A percentile compares a stretch with the other conserved stretches of the same genome.
phyloP scores from a whole-genome alignment of 2,113 vertebrate species.

The Sylvietta virens region DNA sequence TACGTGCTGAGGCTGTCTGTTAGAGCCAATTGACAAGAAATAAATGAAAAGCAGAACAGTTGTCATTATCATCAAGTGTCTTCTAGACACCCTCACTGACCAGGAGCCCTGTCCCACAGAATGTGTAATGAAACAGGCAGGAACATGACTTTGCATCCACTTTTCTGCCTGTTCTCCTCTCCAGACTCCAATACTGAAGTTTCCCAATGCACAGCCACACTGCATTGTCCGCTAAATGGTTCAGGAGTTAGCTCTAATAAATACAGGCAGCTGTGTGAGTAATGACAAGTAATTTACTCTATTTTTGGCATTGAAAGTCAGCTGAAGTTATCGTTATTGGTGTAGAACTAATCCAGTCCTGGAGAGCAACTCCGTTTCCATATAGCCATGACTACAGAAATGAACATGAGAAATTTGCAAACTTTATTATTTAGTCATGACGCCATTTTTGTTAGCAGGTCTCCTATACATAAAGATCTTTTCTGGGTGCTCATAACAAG shows the following conservation, averaged over 20 bases:
- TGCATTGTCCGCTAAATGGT: neutral
- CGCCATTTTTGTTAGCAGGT: neutral
- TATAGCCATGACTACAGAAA: neutral
- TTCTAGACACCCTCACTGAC: neutral
- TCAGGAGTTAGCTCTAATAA: neutral
- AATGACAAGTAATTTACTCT: neutral
- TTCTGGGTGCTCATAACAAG: neutral
- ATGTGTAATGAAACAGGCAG: neutral
- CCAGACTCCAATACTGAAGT: neutral
- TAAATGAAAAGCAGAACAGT: neutral
- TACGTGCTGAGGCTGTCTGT: neutral
- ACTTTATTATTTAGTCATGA: neutral
- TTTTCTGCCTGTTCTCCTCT: neutral
- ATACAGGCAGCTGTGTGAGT: neutral
- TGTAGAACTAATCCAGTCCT: neutral
- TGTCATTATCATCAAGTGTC: neutral
- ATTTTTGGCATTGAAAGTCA: neutral
- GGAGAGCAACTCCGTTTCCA: neutral
- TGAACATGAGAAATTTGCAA: neutral
- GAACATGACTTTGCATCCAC: neutral
- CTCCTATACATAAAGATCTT: neutral
- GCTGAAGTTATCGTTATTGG: neutral
- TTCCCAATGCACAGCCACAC: neutral
- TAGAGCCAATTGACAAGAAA: neutral
- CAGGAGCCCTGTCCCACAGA: neutral